These are phyloP conservation scores for Ips nitidus DNA, from an alignment of 1,140 invertebrate genomes.

Conservation along the genomic window DNA sequence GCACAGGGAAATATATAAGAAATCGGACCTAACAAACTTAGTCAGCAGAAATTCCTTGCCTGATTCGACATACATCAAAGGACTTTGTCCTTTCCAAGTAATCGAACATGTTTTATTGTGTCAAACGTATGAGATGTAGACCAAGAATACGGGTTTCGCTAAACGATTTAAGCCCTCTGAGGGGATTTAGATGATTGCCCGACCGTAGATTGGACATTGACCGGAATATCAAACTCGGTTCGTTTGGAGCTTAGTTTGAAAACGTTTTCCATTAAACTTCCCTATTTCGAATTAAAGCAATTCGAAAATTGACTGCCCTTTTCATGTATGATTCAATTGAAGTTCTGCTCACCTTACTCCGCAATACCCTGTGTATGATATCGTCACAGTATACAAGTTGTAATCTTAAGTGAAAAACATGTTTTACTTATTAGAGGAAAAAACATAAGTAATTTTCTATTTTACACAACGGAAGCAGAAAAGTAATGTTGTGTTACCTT, in stretches of 20 bases:
- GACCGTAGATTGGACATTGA: conserved; percentile 23
- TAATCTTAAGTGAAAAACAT: too few relatives aligned
- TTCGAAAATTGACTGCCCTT: conserved; percentile 15
- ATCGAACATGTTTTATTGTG: conserved; percentile 28
- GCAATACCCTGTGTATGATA: too few relatives aligned
- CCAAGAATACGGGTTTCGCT: conserved; percentile 23
- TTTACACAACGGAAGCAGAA: too few relatives aligned
- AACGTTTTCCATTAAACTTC: conserved; percentile 19
- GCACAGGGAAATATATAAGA: not conserved
- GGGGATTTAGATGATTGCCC: conserved; percentile 25
- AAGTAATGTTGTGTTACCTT: too few relatives aligned
- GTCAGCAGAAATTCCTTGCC: conserved; percentile 17
- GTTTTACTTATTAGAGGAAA: too few relatives aligned
- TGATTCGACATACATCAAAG: conserved; percentile 23
- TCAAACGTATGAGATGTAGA: conserved; percentile 21
- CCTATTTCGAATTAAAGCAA: conserved; percentile 21
- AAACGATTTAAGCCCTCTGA: conserved; percentile 28
- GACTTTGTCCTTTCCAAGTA: conserved; percentile 21
- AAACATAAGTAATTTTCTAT: too few relatives aligned
- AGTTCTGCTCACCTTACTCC: too few relatives aligned
- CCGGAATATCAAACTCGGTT: conserved; percentile 25
- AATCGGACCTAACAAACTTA: conserved; percentile 13
- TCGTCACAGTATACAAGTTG: too few relatives aligned
- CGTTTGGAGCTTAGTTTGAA: conserved; percentile 17
- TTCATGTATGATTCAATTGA: not conserved